A percentile compares a stretch with the other conserved stretches of the same genome.
phyloP scores from a whole-genome alignment of 92 coral and sea anemone species.

The Zoanthus gigantus region DNA sequence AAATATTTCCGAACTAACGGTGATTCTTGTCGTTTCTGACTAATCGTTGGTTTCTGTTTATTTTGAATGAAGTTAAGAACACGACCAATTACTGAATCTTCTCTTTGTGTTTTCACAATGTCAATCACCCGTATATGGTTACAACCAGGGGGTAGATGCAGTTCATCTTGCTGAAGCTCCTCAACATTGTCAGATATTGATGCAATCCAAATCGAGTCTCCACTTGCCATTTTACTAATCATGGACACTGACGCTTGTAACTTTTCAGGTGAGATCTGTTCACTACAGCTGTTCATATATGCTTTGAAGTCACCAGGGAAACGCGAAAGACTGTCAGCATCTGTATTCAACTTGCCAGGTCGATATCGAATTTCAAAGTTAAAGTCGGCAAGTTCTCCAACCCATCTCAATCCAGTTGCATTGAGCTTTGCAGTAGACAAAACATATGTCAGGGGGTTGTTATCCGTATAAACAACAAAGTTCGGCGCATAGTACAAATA shows the following conservation, averaged over 20 bases:
- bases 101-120: conserved; percentile 20
- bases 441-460: neutral
- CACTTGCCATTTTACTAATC: conserved; percentile 18
- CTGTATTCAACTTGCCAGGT: conserved; percentile 59
- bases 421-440: conserved; percentile 8
- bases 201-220: conserved; percentile 34
- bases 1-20: conserved; percentile 60
- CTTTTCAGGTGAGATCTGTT: conserved; percentile 37
- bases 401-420: neutral
- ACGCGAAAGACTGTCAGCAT: conserved; percentile 62
- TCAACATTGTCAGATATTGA: conserved; percentile 42
- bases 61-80: conserved; percentile 54
- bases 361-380: conserved; percentile 57
- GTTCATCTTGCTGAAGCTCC: conserved; percentile 26
- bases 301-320: conserved; percentile 52
- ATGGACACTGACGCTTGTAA: conserved; percentile 40
- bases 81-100: conserved; percentile 39
- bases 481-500: too few species aligned
- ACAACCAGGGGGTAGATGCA: neutral
- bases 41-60: conserved; percentile 46
- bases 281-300: conserved; percentile 54
- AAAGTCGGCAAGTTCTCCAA: conserved; percentile 34
- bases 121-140: conserved; percentile 7
- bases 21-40: conserved; percentile 53
- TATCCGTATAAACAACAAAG: too few species aligned